Conservation (phyloP, 2,113 vertebrate species). For the Rhagologus leucostigma region DNA sequence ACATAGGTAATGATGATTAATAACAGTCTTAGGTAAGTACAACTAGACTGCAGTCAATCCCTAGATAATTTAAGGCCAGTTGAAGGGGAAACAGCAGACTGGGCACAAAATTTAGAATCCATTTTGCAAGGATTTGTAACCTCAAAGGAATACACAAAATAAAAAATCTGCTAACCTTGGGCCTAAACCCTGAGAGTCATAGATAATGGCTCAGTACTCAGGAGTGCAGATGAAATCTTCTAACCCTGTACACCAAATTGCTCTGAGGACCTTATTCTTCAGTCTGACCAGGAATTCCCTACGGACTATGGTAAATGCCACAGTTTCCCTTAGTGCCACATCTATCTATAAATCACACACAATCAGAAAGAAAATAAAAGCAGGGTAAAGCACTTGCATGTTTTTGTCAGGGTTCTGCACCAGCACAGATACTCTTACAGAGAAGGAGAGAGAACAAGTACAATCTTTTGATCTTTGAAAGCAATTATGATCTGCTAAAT, state of each 20-base stretch:
- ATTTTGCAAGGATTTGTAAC: background rate
- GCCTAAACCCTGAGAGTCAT: background rate
- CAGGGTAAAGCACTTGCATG: background rate
- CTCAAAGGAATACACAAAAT: background rate
- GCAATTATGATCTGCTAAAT: background rate
- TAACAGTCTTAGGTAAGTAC: background rate
- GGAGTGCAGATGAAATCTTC: background rate
- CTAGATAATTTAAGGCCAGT: background rate
- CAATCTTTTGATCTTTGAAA: conserved; percentile 15
- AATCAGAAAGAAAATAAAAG: conserved; percentile 25
- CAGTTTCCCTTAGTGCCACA: background rate
- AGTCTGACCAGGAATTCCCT: background rate
- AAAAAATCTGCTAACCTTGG: background rate
- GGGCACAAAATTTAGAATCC: background rate
- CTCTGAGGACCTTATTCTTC: background rate
- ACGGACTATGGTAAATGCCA: background rate
- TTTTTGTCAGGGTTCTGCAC: background rate
- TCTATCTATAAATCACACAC: background rate
- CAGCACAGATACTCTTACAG: background rate
- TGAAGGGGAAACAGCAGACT: background rate
- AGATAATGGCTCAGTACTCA: background rate
- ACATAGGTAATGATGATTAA: background rate
- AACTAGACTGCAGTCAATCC: background rate
- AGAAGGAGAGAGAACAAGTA: background rate
- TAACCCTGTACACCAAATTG: background rate